Evolutionary conservation across 2,797 vertebrate species (phyloP), one percentile per base, ranked within the genome.

Genomic region (Artibeus lituratus): DNA sequence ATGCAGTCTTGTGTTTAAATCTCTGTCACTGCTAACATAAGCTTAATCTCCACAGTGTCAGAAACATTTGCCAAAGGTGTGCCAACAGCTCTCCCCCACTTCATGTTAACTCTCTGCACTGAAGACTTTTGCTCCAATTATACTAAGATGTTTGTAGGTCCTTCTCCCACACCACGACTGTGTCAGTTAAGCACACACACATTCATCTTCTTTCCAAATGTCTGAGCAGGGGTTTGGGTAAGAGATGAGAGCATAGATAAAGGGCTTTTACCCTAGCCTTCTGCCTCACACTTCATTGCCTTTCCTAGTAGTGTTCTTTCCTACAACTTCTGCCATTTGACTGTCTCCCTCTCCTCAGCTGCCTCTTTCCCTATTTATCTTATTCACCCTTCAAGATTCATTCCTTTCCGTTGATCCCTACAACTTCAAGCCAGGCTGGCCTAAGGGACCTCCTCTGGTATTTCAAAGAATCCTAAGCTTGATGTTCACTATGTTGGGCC

Each of bases 81-180:
- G 21, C 29, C 0, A 0, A 21, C 22, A 29, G 26, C 67, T 74
- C 35, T 65, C 35, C 21, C 12, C 19, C 4, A 1, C 21, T 53
- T 84, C n/a, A 22, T 15, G 9, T 44, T 42, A 51, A 11, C 37
- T 85, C 37, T 82, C 26, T 81, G 39, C 18, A 70, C 1, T 3
- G 53, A 81, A 26, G 69, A 86, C 21, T 37, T 86, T 22, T 72
- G 72, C 35, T 93, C 65, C 73, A 91, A 72, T 11, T 57, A n/a
- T 10, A 85, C 4, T 70, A 53, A 44, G 47, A 15, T 74, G 74
- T 62, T 11, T 47, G 12, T 42, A 39, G 7, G 16, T 53, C 19
- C 53, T 1, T 55, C 69, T 94, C 35, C 18, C 42, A 49, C 3
- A 87, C 9, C 16, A 1, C 3, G 4, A 29, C 10, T 11, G 15